Evolutionary conservation across 2,113 vertebrate species (phyloP).

Genomic region (Urocynchramus pylzowi): DNA sequence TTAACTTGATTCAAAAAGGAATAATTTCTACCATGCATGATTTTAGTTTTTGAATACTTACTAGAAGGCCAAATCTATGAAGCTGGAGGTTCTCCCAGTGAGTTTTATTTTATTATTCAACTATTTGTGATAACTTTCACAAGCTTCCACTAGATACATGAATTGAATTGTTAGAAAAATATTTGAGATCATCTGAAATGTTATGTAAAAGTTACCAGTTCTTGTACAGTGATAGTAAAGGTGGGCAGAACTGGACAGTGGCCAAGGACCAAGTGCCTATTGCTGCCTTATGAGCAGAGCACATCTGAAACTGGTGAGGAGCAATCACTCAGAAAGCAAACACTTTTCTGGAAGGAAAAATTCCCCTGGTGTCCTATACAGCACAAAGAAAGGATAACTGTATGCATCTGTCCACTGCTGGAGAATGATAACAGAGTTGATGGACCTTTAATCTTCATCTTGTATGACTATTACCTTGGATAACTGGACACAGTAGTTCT

Average conservation of each 20-base stretch:
- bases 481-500: not conserved
- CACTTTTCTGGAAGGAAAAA: not conserved
- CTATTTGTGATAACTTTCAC: not conserved
- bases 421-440: not conserved
- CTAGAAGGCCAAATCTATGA: not conserved
- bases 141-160: not conserved
- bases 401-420: not conserved
- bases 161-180: not conserved
- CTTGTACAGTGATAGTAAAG: not conserved
- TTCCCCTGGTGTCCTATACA: not conserved
- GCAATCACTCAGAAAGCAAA: not conserved
- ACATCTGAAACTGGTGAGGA: not conserved
- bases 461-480: not conserved
- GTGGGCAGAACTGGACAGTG: not conserved
- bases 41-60: not conserved
- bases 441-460: not conserved
- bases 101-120: not conserved
- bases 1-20: not conserved
- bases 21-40: not conserved
- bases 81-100: not conserved
- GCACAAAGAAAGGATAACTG: not conserved
- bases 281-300: not conserved
- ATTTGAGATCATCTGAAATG: not conserved
- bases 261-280: not conserved
- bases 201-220: not conserved